Evolutionary conservation across 2,888 invertebrate genomes (phyloP), one percentile per base, ranked within the genome.

Genomic region (Sinohyriopsis cumingii): DNA sequence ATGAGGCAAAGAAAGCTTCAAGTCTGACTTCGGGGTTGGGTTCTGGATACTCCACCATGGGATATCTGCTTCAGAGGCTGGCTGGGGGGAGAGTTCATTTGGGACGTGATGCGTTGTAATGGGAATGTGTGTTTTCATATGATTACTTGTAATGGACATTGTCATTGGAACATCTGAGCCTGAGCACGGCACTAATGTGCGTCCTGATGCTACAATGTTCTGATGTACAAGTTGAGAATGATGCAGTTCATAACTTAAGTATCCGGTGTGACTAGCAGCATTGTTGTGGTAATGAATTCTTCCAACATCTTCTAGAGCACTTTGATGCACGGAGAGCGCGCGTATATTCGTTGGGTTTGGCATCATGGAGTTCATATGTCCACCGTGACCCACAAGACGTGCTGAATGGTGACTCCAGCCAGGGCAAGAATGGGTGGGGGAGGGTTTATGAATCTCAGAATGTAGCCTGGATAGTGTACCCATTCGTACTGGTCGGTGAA

Each of bases 1-100:
- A 25, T 69, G 78, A n/a, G 72, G 76, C 53, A 75, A 69, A 63
- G 68, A 72, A 28, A 72, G 71, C 65, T 75, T 77, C 7, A 80
- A 65, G 65, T 82, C 80, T 55, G 76, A 69, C 60, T 80, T 76
- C 24, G 71, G 72, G 24, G 80, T 54, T 18, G 74, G 75, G 18
- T 79, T 73, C 56, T 76, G 81, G 6, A 85, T 80, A 65, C 85
- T 85, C 86, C 87, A 87, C 85, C 85, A 86, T 1, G 85, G 82
- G 7, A 81, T 75, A 64, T 86, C 86, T 7, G 86, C 86, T 68
- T 86, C 86, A 7, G 82, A 64, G 12, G 86, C 85, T 3, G 84
- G 83, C 0, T 81, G 83, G 22, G 85, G 87, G 12, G 86, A 88
- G 59, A 87, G 65, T 59, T 83, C 85, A 70, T 83, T 85, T 5